These are phyloP conservation scores for Chionodraco myersi DNA, from an alignment of 2,113 vertebrate genomes.

Conservation along the genomic window DNA sequence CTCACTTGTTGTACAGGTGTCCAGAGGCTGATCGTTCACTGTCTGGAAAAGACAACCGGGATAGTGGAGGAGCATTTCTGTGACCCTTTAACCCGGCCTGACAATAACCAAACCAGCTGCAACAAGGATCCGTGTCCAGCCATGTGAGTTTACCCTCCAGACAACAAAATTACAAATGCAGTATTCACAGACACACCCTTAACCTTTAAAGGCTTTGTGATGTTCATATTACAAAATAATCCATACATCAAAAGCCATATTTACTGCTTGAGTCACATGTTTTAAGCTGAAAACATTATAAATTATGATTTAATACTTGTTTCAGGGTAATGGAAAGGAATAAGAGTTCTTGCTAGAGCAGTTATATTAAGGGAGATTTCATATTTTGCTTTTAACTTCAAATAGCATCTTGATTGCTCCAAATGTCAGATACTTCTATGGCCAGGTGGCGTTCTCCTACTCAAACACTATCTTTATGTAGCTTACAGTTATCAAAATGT, in stretches of 20 bases:
- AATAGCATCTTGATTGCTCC: not conserved
- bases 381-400: not conserved
- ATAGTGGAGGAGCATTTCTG: slow-evolving; percentile 90
- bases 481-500: not conserved
- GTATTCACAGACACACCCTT: not conserved
- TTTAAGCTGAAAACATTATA: not conserved
- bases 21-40: slow-evolving; percentile 89
- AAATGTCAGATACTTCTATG: not conserved
- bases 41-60: slow-evolving; percentile 86
- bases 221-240: not conserved
- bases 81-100: slow-evolving; percentile 83
- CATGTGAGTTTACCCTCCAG: slow-evolving; percentile 76
- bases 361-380: not conserved
- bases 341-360: not conserved
- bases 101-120: slow-evolving; percentile 87
- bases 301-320: not conserved
- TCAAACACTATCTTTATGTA: not conserved
- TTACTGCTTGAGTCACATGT: not conserved
- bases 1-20: slow-evolving; percentile 82
- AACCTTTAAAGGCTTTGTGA: not conserved
- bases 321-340: not conserved
- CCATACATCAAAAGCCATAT: not conserved
- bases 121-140: slow-evolving; percentile 89
- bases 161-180: not conserved
- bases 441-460: not conserved